phyloP scores from a whole-genome alignment of 2,113 vertebrate genomes.

The Machaerirhynchus nigripectus region DNA sequence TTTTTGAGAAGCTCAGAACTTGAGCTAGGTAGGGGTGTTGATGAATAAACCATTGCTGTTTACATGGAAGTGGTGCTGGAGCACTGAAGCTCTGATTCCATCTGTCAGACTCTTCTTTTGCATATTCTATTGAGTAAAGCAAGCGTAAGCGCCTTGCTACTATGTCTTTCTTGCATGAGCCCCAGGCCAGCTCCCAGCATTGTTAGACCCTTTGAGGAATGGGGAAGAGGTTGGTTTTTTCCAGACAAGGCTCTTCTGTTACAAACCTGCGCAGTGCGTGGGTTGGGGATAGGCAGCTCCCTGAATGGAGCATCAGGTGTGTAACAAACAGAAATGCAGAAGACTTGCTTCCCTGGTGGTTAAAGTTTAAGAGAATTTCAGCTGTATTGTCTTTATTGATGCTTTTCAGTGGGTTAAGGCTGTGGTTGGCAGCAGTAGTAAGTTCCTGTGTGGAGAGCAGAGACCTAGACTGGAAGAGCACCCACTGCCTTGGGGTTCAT shows the following conservation, averaged over 20 bases:
- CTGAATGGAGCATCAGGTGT: rapidly evolving
- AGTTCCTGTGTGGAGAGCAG: background rate
- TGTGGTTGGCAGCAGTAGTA: background rate
- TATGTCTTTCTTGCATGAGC: background rate
- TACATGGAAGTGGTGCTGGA: background rate
- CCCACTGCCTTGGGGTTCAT: background rate
- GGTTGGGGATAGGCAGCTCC: background rate
- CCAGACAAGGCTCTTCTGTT: background rate
- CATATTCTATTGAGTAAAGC: background rate
- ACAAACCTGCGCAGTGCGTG: background rate
- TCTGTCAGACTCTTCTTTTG: background rate
- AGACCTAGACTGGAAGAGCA: background rate
- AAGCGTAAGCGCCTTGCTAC: background rate
- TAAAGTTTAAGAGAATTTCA: background rate
- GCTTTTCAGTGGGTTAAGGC: background rate
- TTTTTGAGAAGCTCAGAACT: background rate
- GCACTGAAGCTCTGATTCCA: background rate
- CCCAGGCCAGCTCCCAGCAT: background rate
- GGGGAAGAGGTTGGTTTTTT: background rate
- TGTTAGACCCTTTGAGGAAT: background rate
- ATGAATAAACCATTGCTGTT: background rate
- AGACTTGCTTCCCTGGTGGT: background rate
- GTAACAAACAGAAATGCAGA: background rate
- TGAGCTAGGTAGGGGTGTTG: background rate
- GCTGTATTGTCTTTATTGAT: background rate